Base-by-base conservation (phyloP, 2,888 invertebrate species). In the Lottia gigantea region DNA sequence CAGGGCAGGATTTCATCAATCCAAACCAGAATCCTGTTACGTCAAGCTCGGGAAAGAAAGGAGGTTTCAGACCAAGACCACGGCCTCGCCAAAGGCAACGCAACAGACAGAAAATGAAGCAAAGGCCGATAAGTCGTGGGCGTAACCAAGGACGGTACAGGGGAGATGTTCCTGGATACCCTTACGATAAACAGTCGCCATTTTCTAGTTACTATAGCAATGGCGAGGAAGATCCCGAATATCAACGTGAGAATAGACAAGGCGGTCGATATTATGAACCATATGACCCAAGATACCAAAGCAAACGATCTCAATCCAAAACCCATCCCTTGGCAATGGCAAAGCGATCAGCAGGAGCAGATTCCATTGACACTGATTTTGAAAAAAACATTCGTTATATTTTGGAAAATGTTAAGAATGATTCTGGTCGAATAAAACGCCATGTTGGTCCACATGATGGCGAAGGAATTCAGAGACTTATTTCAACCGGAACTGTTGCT, bases 371-470 rank as follows among this genome's bases (percentile, higher is more conserved):
- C 19, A 14, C 26, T 46, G 8, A 16, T 14, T 19, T 19, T 19
- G 25, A 66, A 15, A n/a, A 45, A 46, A 25, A n/a, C 2, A 16
- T 61, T 16, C 31, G 62, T 11, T 14, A 62, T 62, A 45, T 63
- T 15, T 14, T n/a, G 12, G 45, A 68, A 12, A 16, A 31, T 12
- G 14, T n/a, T 15, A 31, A 49, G 1, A n/a, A 45, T 40, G 45
- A 19, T 11, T 6, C 49, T 64, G 25, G 69, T 26, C 70, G 80
- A 62, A 76, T 76, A 19, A 77, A 77, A 14, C 82, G 85, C 63
- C 90, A 90, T 81, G 87, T 90, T 63, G 89, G 89, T 12, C 86
- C 89, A 46, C 89, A 90, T 78, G 89, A 90, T 76, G 87, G 86
- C 46, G 87, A 86, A 19, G 89, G 89, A 4, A 77, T 89, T 25